phyloP scores from a whole-genome alignment of 2,113 vertebrate genomes.

The Procavia capensis region DNA sequence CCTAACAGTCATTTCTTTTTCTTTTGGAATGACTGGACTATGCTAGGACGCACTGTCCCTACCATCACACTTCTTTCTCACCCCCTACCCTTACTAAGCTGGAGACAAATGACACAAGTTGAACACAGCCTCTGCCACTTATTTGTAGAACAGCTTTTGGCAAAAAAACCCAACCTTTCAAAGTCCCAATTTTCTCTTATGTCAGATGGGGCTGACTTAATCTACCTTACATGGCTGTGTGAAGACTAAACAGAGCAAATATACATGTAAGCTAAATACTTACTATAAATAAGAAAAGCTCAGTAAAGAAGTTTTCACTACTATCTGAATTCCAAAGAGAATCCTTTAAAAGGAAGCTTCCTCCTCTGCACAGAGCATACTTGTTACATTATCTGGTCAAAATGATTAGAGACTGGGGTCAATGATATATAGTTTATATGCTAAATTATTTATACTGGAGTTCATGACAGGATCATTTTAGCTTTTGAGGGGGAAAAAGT shows the following conservation, averaged over 20 bases:
- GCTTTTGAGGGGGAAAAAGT: neutral
- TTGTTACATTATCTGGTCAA: neutral
- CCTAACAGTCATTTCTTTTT: neutral
- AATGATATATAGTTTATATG: neutral
- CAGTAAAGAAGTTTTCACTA: neutral
- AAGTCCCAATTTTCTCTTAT: neutral
- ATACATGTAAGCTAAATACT: neutral
- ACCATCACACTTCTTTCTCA: neutral
- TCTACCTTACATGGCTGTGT: neutral
- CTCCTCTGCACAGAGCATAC: neutral
- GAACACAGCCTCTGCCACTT: neutral
- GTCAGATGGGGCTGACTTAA: neutral
- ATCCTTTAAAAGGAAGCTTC: neutral
- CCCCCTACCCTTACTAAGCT: neutral
- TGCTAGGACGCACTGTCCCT: neutral
- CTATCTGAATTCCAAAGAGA: neutral
- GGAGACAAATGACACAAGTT: neutral
- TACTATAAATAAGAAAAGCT: neutral
- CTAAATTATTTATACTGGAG: neutral
- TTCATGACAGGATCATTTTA: neutral
- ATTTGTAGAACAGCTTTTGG: neutral
- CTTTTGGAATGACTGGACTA: neutral
- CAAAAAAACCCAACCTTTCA: neutral
- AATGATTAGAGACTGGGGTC: neutral
- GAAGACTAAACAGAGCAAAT: neutral